Base-by-base conservation (phyloP, 2,888 invertebrate species). In the Pristionchus entomophagus region DNA sequence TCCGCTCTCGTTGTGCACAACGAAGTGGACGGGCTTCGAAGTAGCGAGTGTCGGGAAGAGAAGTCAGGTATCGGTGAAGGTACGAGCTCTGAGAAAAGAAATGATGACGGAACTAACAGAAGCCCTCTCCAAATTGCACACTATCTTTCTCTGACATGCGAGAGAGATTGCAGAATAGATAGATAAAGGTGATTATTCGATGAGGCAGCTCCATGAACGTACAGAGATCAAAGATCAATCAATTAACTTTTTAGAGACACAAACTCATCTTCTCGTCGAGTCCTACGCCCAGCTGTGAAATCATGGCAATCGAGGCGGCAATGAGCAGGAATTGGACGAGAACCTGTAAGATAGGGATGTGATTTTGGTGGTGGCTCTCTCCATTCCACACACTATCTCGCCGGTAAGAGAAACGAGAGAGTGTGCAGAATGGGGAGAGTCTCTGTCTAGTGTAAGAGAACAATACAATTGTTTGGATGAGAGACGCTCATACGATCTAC, bases 211-310 rank as follows among this genome's bases (percentile, higher is more conserved):
- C n/a, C n/a, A n/a, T n/a, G n/a, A n/a, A 59, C 29, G 1, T 29
- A 29, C 59, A 29, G 10, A 59, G 59, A 59, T 26, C 59, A 17
- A n/a, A 59, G 59, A 59, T 59, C 59, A 59, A 26, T 26, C 59
- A 26, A 29, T 26, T 59, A 29, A 17, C 32, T 29, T 59, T 29
- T 29, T 59, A 17, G 26, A 29, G 59, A 59, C 32, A 59, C 59
- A 99, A 98, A 0, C 98, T 97, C 0, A 99, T 95, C 93, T 97
- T 97, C 94, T 99, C 98, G 94, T 99, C 97, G 26, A 99, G 95
- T 0, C 99, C 99, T 87, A 99, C 96, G 88, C 97, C 69, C 6
- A 90, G 86, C 5, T 35, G 62, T 8, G 80, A 83, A 69, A 83
- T 73, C 17, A 69, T 19, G n/a, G 49, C 32, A 12, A 86, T 26